These are phyloP conservation scores for Eustalomyia histrio DNA, from an alignment of 2,888 invertebrate species.

Conservation along the genomic window DNA sequence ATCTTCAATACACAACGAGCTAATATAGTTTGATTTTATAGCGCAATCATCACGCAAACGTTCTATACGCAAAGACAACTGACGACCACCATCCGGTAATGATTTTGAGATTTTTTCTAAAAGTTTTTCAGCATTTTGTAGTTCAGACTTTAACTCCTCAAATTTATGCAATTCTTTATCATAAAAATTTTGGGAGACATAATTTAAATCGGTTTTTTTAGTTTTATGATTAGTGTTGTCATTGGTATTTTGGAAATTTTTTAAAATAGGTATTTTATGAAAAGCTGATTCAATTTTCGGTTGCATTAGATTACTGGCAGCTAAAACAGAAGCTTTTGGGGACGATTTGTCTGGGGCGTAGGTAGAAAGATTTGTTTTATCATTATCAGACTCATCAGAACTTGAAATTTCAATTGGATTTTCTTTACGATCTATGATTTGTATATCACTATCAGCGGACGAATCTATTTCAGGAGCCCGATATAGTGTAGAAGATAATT, in stretches of 20 bases:
- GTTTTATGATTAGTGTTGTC: background rate
- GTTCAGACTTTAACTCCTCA: conserved; percentile 79
- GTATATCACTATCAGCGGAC: conserved; percentile 69
- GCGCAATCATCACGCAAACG: conserved; percentile 80
- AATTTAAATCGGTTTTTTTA: conserved; percentile 5
- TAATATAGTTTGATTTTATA: conserved; percentile 80
- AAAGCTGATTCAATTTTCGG: conserved; percentile 70
- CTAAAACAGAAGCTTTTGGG: background rate
- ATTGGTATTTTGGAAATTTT: conserved; percentile 12
- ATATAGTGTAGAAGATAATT: conserved; percentile 72
- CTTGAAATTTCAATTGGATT: conserved; percentile 72
- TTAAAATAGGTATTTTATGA: conserved; percentile 14
- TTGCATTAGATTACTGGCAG: conserved; percentile 66
- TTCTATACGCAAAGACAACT: conserved; percentile 81
- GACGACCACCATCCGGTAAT: conserved; percentile 84
- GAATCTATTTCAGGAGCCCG: conserved; percentile 56
- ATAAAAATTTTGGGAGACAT: conserved; percentile 71
- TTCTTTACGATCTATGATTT: conserved; percentile 70
- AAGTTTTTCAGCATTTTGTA: conserved; percentile 76
- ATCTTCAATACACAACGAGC: conserved; percentile 80
- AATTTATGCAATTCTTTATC: conserved; percentile 81
- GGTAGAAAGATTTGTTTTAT: conserved; percentile 62
- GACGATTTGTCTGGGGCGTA: conserved; percentile 36
- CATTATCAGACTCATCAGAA: conserved; percentile 64
- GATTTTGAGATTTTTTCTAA: conserved; percentile 71